Conservation (phyloP, 2,888 invertebrate genomes). For the Calliopum simillimum region DNA sequence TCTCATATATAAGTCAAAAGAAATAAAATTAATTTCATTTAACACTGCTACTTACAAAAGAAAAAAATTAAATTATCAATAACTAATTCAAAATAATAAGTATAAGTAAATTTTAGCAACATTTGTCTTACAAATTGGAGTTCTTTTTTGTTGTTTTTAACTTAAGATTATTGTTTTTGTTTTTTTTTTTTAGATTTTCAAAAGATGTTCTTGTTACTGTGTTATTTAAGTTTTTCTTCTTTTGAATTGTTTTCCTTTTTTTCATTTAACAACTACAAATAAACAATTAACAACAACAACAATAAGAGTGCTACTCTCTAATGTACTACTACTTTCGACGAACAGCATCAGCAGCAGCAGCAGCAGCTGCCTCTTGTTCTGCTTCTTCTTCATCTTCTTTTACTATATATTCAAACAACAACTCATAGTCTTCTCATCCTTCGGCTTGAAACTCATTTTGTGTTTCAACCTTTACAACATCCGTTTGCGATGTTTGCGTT, state of each 20-base stretch:
- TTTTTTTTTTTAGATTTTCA: slow-evolving; percentile 40
- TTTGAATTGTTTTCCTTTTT: slow-evolving; percentile 26
- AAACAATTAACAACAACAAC: slow-evolving; percentile 61
- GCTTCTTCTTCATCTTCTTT: slow-evolving; percentile 52
- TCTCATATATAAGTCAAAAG: no score
- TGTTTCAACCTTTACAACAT: slow-evolving; percentile 31
- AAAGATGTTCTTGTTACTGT: slow-evolving; percentile 33
- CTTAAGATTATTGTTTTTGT: slow-evolving; percentile 37
- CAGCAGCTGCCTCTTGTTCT: slow-evolving; percentile 34
- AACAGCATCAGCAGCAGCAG: slow-evolving; percentile 27
- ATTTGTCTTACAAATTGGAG: slow-evolving; percentile 43
- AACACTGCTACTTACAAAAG: slow-evolving; percentile 17
- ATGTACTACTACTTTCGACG: slow-evolving; percentile 24
- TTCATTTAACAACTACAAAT: slow-evolving; percentile 56
- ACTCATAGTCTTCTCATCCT: slow-evolving; percentile 60
- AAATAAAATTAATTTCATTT: no score
- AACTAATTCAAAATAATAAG: slow-evolving; percentile 36
- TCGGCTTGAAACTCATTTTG: slow-evolving; percentile 44
- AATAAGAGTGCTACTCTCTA: slow-evolving; percentile 34
- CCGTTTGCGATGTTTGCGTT: slow-evolving; percentile 17
- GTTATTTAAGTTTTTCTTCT: slow-evolving; percentile 41
- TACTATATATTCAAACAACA: slow-evolving; percentile 60
- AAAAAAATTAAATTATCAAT: slow-evolving; percentile 10
- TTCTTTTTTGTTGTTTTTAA: slow-evolving; percentile 40
- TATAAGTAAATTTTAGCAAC: slow-evolving; percentile 38